Evolutionary conservation across 2,888 invertebrate species (phyloP), one percentile per base, ranked within the genome.

Genomic region (Clepsis dumicolana): DNA sequence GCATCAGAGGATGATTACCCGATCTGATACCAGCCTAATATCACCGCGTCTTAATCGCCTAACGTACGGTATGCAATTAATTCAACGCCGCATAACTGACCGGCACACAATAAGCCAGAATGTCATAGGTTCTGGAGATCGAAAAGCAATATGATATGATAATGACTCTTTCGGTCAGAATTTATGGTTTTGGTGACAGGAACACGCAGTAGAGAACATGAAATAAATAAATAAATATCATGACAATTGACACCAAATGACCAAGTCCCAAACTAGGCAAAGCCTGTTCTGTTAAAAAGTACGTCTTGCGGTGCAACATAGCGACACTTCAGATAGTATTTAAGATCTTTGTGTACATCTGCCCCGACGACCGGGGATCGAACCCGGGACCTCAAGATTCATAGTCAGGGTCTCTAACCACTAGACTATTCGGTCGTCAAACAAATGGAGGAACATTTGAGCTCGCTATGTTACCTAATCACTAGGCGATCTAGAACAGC

Each of bases 51-150:
- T 66, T 67, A 67, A 67, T 67, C 67, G 57, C 56, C 67, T 38
- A 38, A 67, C 67, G 67, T 62, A 62, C 66, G 62, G 57, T 63
- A 48, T 44, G 56, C 56, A 62, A 67, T 67, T 63, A 67, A 67
- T 67, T 67, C 67, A 57, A 50, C 38, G 56, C 62, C 56, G 56
- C 67, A 67, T 67, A 67, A 63, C 67, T 67, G 67, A 14, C 56
- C 62, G 27, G 56, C 50, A 25, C 56, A 48, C 35, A 62, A 62
- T 61, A 48, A 57, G 50, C 35, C 35, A 41, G 38, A 67, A 67
- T 50, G 56, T 63, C 62, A 29, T 56, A 67, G 21, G 56, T 63
- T 18, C 27, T 27, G 18, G 35, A 25, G n/a, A 25, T 38, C 38
- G 8, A 56, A 62, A 41, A 4, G 21, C 25, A 25, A 16, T 5